Percentiles rank a stretch among this genome's conserved stretches.
Evolutionary conservation across 2,888 invertebrate genomes (phyloP).

Genomic region (Aricia artaxerxes): DNA sequence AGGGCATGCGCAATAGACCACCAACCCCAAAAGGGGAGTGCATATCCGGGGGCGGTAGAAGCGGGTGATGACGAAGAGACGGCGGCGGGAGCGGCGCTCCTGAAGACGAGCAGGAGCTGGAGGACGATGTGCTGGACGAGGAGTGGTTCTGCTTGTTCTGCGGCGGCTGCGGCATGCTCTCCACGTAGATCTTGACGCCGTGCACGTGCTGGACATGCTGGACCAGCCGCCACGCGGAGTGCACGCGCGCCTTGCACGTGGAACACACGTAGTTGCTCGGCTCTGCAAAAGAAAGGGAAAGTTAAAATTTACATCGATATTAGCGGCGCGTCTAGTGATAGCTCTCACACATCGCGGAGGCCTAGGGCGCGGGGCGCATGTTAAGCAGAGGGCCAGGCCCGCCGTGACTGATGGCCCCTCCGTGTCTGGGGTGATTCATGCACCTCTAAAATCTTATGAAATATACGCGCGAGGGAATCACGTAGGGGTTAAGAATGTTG

Average conservation of each 20-base stretch:
- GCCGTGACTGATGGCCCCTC: constrained; percentile 77
- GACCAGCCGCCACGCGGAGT: constrained; percentile 96
- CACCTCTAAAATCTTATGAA: constrained; percentile 81
- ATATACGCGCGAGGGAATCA: constrained; percentile 76
- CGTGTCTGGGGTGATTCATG: constrained; percentile 80
- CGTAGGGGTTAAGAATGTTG: constrained; percentile 78
- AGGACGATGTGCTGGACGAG: constrained; percentile 79
- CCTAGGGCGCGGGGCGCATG: constrained; percentile 76
- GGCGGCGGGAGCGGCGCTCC: constrained; percentile 81
- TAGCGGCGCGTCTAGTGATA: constrained; percentile 81
- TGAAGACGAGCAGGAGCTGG: constrained; percentile 77
- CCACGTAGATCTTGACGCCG: constrained; percentile 95
- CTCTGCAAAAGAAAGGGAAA: constrained; percentile 82
- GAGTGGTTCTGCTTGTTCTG: constrained; percentile 79
- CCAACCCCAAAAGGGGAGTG: constrained; percentile 88
- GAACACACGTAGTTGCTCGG: constrained; percentile 96
- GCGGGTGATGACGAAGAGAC: constrained; percentile 83
- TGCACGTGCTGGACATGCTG: constrained; percentile 97
- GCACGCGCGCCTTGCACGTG: constrained; percentile 94
- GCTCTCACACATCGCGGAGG: constrained; percentile 80
- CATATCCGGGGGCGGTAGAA: constrained; percentile 86
- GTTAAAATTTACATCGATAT: constrained; percentile 70
- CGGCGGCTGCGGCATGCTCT: constrained; percentile 74
- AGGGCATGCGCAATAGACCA: constrained; percentile 86
- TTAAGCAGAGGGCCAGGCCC: constrained; percentile 74